phyloP scores from a whole-genome alignment of 92 coral and sea anemone genomes.

The Zoanthus sociatus region DNA sequence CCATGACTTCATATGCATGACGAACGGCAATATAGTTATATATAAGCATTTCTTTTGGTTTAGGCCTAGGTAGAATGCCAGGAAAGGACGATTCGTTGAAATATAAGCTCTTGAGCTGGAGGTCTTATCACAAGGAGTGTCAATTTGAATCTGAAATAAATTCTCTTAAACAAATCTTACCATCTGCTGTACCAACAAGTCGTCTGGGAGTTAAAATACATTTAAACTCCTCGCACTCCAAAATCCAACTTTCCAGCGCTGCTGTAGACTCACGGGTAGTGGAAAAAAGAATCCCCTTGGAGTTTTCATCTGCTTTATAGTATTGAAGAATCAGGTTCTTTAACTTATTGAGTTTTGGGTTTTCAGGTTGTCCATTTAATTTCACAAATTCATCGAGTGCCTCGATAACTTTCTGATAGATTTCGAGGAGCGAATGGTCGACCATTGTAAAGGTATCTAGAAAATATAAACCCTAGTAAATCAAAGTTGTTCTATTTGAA shows the following conservation, averaged over 20 bases:
- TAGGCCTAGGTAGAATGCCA: no score
- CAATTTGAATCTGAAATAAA: no score
- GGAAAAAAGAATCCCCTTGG: constrained; percentile 77
- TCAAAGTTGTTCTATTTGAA: no score
- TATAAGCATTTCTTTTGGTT: no score
- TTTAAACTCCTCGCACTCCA: constrained; percentile 53
- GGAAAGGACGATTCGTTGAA: no score
- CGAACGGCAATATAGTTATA: no score
- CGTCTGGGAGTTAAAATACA: constrained; percentile 56
- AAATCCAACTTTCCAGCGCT: constrained; percentile 70
- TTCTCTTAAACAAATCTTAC: constrained; percentile 3
- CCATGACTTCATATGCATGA: no score
- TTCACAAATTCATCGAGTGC: constrained; percentile 35
- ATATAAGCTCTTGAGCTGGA: no score
- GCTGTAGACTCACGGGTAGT: constrained; percentile 67
- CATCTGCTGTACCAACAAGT: constrained; percentile 77
- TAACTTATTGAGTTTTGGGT: constrained; percentile 60
- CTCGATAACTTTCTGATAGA: constrained; percentile 46
- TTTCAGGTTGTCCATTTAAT: constrained; percentile 37
- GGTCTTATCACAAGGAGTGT: no score
- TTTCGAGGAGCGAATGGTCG: constrained; percentile 32
- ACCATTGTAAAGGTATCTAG: constrained; percentile 38
- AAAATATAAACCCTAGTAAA: not conserved
- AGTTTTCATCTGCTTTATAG: constrained; percentile 24
- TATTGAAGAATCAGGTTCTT: constrained; percentile 46